Percentiles rank a stretch among this genome's conserved stretches.
These are phyloP conservation scores for Heteractis magnifica DNA, from an alignment of 92 coral and sea anemone species.

Conservation along the genomic window DNA sequence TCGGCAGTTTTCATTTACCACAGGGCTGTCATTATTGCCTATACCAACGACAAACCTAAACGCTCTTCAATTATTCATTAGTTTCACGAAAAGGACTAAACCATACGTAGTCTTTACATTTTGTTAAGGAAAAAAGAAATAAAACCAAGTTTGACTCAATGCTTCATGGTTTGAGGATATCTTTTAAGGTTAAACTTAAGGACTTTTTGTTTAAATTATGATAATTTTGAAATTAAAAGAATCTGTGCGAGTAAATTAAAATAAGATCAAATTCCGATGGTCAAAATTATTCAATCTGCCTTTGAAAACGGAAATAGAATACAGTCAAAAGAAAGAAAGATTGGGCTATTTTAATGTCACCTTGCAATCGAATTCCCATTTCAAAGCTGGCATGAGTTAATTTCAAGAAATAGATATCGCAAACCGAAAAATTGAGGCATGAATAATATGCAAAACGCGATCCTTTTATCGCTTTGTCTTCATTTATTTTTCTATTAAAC, in stretches of 20 bases:
- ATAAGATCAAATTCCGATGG: constrained; percentile 1
- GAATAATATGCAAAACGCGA: not conserved
- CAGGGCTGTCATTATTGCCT: not conserved
- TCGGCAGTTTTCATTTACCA: not conserved
- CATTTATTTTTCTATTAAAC: not conserved
- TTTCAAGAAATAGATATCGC: not conserved
- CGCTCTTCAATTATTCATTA: not conserved
- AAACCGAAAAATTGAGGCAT: not conserved
- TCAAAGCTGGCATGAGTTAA: too few species aligned
- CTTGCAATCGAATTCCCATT: not conserved
- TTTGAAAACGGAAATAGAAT: not conserved
- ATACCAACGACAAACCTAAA: not conserved
- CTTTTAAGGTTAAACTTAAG: not conserved
- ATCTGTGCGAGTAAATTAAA: not conserved
- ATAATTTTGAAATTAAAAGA: not conserved
- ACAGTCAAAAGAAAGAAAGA: not conserved
- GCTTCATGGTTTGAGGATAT: not conserved
- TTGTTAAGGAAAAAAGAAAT: not conserved
- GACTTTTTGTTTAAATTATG: not conserved
- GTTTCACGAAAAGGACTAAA: constrained; percentile 1
- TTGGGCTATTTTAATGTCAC: not conserved
- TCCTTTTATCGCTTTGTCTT: not conserved
- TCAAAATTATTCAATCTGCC: not conserved
- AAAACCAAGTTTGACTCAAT: not conserved
- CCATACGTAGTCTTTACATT: not conserved